Base-by-base conservation (phyloP, 2,113 vertebrate genomes). In the Peucedramus taeniatus region DNA sequence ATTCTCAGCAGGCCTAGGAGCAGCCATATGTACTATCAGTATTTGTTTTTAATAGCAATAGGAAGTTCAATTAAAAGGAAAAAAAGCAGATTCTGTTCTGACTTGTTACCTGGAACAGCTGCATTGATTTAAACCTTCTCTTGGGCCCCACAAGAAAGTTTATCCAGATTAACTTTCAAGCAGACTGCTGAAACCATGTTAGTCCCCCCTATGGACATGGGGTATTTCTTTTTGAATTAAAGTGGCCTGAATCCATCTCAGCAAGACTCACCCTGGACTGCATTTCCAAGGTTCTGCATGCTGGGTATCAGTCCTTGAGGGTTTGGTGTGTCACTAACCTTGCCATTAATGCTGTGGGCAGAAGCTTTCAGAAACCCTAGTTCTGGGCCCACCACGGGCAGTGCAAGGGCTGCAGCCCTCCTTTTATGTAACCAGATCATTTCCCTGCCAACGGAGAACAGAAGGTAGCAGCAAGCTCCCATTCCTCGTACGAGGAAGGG, bases 371-470 rank as follows among this genome's bases (percentile, higher is more conserved):
- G 86, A 59, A 59, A 37, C 26, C 50, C 7, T 7, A 26, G n/a
- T 30, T 74, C 15, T 86, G 64, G 56, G 56, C 72, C 35, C 57
- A 61, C n/a, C 47, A 42, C 0, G 2, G 71, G 83, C 84, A 74
- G 27, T 42, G 28, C 85, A 37, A 83, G 45, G 27, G 42, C 75
- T 96, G 59, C 61, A 84, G 69, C 85, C 94, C 56, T 88, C 47
- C 28, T 84, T 82, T 17, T 49, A 15, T 16, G 40, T 85, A 93
- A 96, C 66, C 68, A 42, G 60, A 24, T 90, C 15, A 0, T 91
- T 96, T 94, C 88, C 93, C 95, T 94, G 71, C 85, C 78, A 88
- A 37, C 75, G 95, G 90, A 91, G 39, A 87, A 80, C 64, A 69
- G 79, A 72, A 91, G 78, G 84, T 57, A 95, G 84, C n/a, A 4